A percentile compares a stretch with the other conserved stretches of the same genome.
Conservation (phyloP, 2,113 vertebrate genomes). For the Andinoacara biseriatus region DNA sequence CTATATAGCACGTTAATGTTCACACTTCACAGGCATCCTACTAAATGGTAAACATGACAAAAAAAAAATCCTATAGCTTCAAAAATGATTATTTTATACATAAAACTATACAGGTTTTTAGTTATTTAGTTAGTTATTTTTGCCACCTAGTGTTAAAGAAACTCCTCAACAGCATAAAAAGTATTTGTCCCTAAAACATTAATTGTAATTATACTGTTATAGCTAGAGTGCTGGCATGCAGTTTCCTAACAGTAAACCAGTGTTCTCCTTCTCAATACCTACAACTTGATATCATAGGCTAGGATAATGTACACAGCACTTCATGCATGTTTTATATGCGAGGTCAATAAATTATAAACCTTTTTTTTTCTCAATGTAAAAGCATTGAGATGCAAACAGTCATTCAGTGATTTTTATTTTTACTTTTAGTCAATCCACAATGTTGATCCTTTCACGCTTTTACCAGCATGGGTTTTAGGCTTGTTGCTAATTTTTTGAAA, state of each 20-base stretch:
- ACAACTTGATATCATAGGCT: background rate
- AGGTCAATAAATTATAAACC: background rate
- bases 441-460: background rate
- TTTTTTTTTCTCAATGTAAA: background rate
- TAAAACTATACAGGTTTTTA: background rate
- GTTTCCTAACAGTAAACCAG: background rate
- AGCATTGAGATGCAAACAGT: background rate
- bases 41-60: background rate
- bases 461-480: background rate
- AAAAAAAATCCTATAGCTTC: background rate
- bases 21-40: background rate
- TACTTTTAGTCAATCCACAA: rapidly evolving
- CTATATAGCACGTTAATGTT: conserved; percentile 1
- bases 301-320: rapidly evolving
- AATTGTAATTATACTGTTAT: background rate
- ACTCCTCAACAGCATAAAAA: background rate
- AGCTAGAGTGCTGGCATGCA: background rate
- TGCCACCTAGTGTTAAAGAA: background rate
- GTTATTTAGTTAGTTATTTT: background rate
- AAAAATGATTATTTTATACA: background rate
- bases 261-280: background rate
- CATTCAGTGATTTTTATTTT: too few relatives aligned
- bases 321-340: background rate
- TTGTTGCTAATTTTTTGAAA: background rate
- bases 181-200: rapidly evolving